Base-by-base conservation (phyloP, 2,797 vertebrate genomes). In the Malurus splendens region DNA sequence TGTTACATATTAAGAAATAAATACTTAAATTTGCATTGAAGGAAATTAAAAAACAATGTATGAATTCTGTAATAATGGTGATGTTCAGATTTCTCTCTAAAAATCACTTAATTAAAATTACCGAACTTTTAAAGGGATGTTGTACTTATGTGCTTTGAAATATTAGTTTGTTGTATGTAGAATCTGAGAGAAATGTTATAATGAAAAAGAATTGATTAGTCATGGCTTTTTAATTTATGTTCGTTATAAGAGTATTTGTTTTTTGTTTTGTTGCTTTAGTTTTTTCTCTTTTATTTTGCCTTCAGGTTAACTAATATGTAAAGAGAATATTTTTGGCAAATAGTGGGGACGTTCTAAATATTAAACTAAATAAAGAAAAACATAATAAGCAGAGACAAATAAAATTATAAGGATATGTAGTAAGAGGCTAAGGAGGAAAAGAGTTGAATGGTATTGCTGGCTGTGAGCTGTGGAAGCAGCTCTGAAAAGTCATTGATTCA, bases 141-240 rank as follows among this genome's bases (percentile, higher is more conserved):
- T 76, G 25, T 59, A 33, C 32, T 66, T 28, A 28, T 54, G 24
- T 81, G 65, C 33, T 28, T 42, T 79, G 33, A 83, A 79, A 66
- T 9, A 3, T 44, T 70, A 8, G 10, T 48, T 78, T 54, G 9
- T 72, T 41, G 3, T 14, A n/a, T 27, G 18, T 62, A 68, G 20
- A 57, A 47, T 39, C 19, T 12, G 23, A 90, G 12, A 83, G 14
- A 47, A 80, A 41, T 55, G 14, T 65, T 54, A 23, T 38, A 20
- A 62, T 48, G 68, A 75, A 65, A 48, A 64, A 19, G 1, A 72
- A 52, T 5, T 48, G 39, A 33, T 82, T 36, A 10, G 9, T 71
- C 0, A 1, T 16, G 41, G 8, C 2, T 32, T 51, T 72, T 75
- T 57, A 39, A 32, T 44, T 54, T 60, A 36, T 1, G 0, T 25